Evolutionary conservation across 2,113 vertebrate species (phyloP), one percentile per base, ranked within the genome.

Genomic region (Plestiodon gilberti): DNA sequence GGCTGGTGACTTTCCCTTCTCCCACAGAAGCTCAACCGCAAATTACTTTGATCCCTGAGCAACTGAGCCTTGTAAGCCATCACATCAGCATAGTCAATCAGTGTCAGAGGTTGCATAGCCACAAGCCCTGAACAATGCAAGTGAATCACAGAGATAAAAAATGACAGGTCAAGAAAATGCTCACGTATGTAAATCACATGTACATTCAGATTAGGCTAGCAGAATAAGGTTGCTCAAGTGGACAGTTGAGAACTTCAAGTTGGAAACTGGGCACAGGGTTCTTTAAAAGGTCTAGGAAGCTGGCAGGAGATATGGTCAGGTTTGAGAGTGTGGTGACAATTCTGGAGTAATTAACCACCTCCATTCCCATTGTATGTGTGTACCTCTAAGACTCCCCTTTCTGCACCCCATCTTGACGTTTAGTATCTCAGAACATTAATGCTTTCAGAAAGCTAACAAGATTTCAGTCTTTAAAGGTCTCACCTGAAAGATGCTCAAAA

Each of bases 371-470:
- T 28, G 25, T 2, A 2, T 48, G 38, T 48, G 38, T n/a, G 8
- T 69, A 55, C 9, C 64, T 25, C 40, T 18, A 64, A 80, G 18
- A 38, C 10, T 23, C 20, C 30, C 17, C 64, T 55, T 43, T 20
- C 2, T 28, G 65, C n/a, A 35, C n/a, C 30, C 52, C 81, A 57
- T 35, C 65, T n/a, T 57, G 25, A 40, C 48, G 69, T 35, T 17
- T 70, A 43, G 52, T 40, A 30, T 71, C 67, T 87, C 59, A 43
- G 69, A 62, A 81, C 67, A 35, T 67, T 82, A 87, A 67, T 38
- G 18, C 43, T 82, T 76, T 57, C 78, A 76, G 59, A 82, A 75
- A 67, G n/a, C 70, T 76, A 57, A 69, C 83, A 77, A 76, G 62
- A 61, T 35, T 59, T 71, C 81, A 33, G 30, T 62, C 65, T 70